Percentiles rank a stretch among this genome's conserved stretches.
These are phyloP conservation scores for Mythimna impura DNA, from an alignment of 2,888 invertebrate genomes.

Conservation along the genomic window DNA sequence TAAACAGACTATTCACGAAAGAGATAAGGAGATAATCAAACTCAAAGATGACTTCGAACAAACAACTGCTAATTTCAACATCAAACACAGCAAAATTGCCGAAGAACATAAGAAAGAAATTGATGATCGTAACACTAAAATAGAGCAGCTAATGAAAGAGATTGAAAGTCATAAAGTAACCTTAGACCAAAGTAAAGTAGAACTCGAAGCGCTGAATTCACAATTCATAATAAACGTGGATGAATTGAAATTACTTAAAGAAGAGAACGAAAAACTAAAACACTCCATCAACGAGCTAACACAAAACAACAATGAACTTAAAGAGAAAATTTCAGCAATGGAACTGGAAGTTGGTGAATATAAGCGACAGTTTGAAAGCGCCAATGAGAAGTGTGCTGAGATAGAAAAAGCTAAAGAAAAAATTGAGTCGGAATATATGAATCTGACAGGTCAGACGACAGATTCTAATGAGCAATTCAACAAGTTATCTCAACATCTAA, in stretches of 20 bases:
- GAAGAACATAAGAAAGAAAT: conserved; percentile 89
- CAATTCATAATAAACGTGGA: conserved; percentile 86
- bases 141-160: conserved; percentile 87
- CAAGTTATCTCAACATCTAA: conserved; percentile 89
- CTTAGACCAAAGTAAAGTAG: conserved; percentile 85
- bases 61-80: conserved; percentile 86
- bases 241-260: conserved; percentile 83
- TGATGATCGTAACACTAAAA: conserved; percentile 86
- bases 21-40: conserved; percentile 89
- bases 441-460: conserved; percentile 90
- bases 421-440: conserved; percentile 90
- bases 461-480: conserved; percentile 91
- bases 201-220: conserved; percentile 85
- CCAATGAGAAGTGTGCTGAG: conserved; percentile 90
- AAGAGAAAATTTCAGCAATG: conserved; percentile 83
- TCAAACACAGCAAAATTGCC: conserved; percentile 87
- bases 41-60: conserved; percentile 87
- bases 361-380: conserved; percentile 89
- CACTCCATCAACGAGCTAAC: conserved; percentile 83
- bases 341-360: conserved; percentile 91
- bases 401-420: conserved; percentile 90
- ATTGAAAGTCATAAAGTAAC: conserved; percentile 86
- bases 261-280: conserved; percentile 85
- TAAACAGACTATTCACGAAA: conserved; percentile 88
- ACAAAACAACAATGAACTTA: conserved; percentile 80